These are phyloP conservation scores for Echinometra lucunter DNA, from an alignment of 53 echinoderm and acorn worm species.

Conservation along the genomic window DNA sequence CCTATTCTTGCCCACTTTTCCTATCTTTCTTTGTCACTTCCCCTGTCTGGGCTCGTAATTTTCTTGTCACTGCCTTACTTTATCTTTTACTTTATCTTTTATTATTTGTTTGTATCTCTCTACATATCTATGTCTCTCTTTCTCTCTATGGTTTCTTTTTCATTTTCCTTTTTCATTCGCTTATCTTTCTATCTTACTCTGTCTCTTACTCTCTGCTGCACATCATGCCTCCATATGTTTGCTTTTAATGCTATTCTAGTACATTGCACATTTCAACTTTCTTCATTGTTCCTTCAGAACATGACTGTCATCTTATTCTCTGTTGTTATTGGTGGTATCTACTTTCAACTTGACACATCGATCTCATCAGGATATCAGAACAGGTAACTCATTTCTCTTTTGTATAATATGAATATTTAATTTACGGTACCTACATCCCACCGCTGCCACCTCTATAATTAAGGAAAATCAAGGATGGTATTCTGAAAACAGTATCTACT, in stretches of 20 bases:
- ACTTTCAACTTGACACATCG: slow-evolving; percentile 86
- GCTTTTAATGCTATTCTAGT: background rate
- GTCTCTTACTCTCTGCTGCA: background rate
- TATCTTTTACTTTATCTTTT: background rate
- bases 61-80: background rate
- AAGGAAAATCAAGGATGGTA: no score
- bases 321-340: slow-evolving; percentile 85
- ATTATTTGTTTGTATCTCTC: background rate
- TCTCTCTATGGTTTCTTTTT: no score
- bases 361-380: slow-evolving; percentile 89
- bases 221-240: no score
- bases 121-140: background rate
- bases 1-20: background rate
- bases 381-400: slow-evolving; percentile 72
- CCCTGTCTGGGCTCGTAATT: background rate
- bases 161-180: no score
- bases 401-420: background rate
- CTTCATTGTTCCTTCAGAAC: slow-evolving; percentile 64
- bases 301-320: slow-evolving; percentile 82
- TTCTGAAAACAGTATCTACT: no score
- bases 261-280: background rate
- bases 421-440: background rate
- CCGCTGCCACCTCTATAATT: background rate
- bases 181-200: background rate
- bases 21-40: background rate